Percentiles rank a stretch among this genome's conserved stretches.
phyloP scores from a whole-genome alignment of 2,888 invertebrate genomes.

The Drosophila kambysellisi region DNA sequence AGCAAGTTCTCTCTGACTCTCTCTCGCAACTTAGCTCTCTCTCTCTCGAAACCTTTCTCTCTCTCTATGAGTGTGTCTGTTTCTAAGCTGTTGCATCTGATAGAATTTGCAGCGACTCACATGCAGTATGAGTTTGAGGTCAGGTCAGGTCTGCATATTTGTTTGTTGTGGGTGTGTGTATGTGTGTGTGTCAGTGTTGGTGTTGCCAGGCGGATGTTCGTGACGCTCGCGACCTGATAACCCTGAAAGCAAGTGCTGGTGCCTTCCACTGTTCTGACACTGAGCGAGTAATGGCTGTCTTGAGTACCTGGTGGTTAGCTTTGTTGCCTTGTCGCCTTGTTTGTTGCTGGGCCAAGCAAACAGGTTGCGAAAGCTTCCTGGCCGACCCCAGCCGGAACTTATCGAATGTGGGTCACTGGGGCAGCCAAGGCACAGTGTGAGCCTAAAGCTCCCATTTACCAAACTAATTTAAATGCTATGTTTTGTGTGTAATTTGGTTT shows the following conservation, averaged over 20 bases:
- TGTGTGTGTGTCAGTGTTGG: not conserved
- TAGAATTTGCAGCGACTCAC: not conserved
- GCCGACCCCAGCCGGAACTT: not conserved
- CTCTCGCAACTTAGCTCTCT: not conserved
- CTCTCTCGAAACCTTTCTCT: not conserved
- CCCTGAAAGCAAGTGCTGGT: not conserved
- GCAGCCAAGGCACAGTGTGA: not conserved
- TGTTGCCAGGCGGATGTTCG: not conserved
- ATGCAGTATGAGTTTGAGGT: conserved; percentile 1
- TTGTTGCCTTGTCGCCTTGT: not conserved
- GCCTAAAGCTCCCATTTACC: not conserved
- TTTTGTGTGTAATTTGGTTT: too few relatives aligned
- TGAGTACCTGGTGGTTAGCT: not conserved
- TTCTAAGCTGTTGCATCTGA: conserved; percentile 2
- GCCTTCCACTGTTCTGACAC: too few relatives aligned
- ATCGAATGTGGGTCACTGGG: conserved; percentile 46
- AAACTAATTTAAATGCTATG: not conserved
- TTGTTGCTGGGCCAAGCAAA: conserved; percentile 19
- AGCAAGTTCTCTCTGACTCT: not conserved
- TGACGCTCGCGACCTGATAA: conserved; percentile 18
- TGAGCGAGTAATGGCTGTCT: not conserved
- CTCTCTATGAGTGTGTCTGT: not conserved
- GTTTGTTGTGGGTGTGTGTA: not conserved
- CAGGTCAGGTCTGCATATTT: not conserved
- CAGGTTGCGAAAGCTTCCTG: conserved; percentile 48